Base-by-base conservation (phyloP, 1,140 invertebrate genomes). In the Eubasilissa regina region DNA sequence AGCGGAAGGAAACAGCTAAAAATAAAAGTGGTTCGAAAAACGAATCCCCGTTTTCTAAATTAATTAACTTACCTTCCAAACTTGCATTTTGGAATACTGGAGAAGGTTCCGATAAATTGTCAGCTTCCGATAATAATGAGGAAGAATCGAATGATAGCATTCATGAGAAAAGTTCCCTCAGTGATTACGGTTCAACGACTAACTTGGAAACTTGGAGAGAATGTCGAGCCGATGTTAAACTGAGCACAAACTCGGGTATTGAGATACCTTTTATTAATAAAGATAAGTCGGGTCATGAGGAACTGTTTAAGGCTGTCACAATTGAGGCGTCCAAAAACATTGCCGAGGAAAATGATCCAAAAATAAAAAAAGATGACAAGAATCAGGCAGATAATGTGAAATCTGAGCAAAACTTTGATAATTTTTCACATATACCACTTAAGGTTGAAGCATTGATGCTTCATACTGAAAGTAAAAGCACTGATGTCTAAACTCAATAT, bases 41-140 rank as follows among this genome's bases (percentile, higher is more conserved):
- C 35, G 68, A 81, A 44, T 84, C 85, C 19, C 81, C 86, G 8
- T 85, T 90, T 45, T 85, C 85, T 15, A 89, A 87, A 85, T 78
- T 90, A 43, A 85, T 90, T 25, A 87, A 90, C 75, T 83, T 89
- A 60, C 88, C 89, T 11, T 83, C 85, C 44, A 90, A 89, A 84
- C 83, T 90, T 53, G 87, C 86, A 21, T 90, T 90, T 85, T 90
- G 89, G 89, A 83, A 86, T 75, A 88, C 86, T 84, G 75, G 21
- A 47, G 86, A 88, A 35, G 87, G 88, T 17, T 85, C 85, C 58
- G 51, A 11, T 8, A 78, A 81, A 74, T 66, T 43, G 19, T 77
- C 66, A 15, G 55, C 60, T 7, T 60, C 56, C 17, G 70, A 53
- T n/a, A 19, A 47, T 73, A 77, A 74, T 55, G 55, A n/a, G n/a